Evolutionary conservation across 2,797 vertebrate species (phyloP).

Genomic region (Gambusia yucatana): DNA sequence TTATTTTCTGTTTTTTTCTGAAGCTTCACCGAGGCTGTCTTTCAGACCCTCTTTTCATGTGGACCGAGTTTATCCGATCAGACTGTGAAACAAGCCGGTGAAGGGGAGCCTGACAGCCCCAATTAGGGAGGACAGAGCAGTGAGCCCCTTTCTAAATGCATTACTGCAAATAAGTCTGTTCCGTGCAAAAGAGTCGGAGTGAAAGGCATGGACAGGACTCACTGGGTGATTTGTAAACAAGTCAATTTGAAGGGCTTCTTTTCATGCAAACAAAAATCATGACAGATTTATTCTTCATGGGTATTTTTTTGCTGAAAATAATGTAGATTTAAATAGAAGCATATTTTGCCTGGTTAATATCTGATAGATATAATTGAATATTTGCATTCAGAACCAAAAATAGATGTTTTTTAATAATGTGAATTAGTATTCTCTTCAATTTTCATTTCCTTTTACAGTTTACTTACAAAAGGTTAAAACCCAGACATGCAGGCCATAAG

Average conservation of each 20-base stretch:
- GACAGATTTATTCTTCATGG: constrained; percentile 25
- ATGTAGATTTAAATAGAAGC: constrained; percentile 18
- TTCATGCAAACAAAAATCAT: constrained; percentile 13
- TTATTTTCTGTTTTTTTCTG: constrained; percentile 16
- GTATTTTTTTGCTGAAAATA: background rate
- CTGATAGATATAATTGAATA: background rate
- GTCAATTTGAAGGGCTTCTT: constrained; percentile 17
- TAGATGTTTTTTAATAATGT: background rate
- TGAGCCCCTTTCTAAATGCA: constrained; percentile 52
- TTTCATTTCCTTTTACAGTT: background rate
- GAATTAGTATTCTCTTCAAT: background rate
- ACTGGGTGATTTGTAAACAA: constrained; percentile 46
- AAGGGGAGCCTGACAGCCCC: constrained; percentile 69
- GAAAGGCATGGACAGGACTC: constrained; percentile 26
- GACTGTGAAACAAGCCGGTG: constrained; percentile 62
- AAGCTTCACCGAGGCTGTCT: constrained; percentile 50
- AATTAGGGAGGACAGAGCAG: constrained; percentile 69
- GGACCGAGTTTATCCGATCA: constrained; percentile 65
- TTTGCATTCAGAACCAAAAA: background rate
- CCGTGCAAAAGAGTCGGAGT: constrained; percentile 37
- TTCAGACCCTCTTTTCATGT: constrained; percentile 55
- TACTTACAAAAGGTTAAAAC: background rate
- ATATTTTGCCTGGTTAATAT: background rate
- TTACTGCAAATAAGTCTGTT: constrained; percentile 60
- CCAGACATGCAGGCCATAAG: background rate